Evolutionary conservation across 2,888 invertebrate species (phyloP).

Genomic region (Dichetophora obliterata): DNA sequence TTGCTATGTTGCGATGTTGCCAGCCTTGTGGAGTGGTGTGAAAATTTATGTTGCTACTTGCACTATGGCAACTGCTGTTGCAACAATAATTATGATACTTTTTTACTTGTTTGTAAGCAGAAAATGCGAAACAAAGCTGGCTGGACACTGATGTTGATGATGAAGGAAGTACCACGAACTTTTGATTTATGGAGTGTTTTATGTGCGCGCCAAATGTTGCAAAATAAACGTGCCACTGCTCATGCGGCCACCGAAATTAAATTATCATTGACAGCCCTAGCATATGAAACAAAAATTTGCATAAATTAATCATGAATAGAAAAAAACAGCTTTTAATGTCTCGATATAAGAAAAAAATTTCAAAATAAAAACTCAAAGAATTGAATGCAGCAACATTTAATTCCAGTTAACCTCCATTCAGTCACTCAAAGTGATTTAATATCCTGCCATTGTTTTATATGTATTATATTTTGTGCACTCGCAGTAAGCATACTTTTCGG

Average conservation of each 20-base stretch:
- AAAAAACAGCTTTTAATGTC: neutral
- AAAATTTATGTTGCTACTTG: neutral
- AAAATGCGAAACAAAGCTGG: neutral
- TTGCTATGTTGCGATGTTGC: conserved; percentile 4
- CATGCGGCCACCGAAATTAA: neutral
- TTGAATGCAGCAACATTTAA: neutral
- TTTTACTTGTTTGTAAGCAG: neutral
- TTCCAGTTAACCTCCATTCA: neutral
- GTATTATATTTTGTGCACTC: neutral
- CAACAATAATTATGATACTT: conserved; percentile 17
- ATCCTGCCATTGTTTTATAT: neutral
- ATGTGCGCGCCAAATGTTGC: conserved; percentile 25
- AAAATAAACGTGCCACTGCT: neutral
- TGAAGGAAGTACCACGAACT: neutral
- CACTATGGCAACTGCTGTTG: neutral
- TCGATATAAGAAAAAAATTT: neutral
- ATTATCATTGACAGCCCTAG: conserved; percentile 17
- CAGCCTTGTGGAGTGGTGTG: neutral
- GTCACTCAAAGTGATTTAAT: conserved; percentile 2
- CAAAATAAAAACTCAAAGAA: neutral
- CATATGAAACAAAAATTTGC: conserved; percentile 20
- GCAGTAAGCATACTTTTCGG: neutral
- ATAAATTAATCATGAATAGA: conserved; percentile 13
- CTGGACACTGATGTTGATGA: conserved; percentile 5
- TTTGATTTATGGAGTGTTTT: conserved; percentile 31